A percentile compares a stretch with the other conserved stretches of the same genome.
These are phyloP conservation scores for Meghimatium bilineatum DNA, from an alignment of 2,888 invertebrate species.

Conservation along the genomic window DNA sequence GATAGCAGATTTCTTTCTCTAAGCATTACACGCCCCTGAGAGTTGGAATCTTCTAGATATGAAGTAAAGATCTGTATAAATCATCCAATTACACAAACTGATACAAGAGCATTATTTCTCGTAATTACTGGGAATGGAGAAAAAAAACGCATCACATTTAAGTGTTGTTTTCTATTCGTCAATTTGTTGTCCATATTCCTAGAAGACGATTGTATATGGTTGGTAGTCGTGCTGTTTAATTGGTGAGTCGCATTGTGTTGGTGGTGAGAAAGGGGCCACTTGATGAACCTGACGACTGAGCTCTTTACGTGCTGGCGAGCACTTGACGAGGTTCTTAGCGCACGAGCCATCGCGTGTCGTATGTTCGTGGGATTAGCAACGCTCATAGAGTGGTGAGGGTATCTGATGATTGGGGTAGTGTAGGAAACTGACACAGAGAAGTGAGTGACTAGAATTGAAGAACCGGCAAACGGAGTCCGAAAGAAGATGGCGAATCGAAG, in stretches of 20 bases:
- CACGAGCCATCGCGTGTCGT: slow-evolving; percentile 20
- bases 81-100: too few relatives aligned
- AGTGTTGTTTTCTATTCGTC: background rate
- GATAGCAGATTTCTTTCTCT: too few relatives aligned
- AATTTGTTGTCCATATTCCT: background rate
- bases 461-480: too few relatives aligned
- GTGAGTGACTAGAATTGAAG: too few relatives aligned
- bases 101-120: too few relatives aligned
- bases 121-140: too few relatives aligned
- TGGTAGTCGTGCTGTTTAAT: slow-evolving; percentile 32
- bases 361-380: slow-evolving; percentile 13
- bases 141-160: too few relatives aligned
- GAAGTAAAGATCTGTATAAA: too few relatives aligned
- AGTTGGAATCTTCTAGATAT: too few relatives aligned
- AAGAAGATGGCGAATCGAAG: too few relatives aligned
- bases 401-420: background rate
- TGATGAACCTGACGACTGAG: slow-evolving; percentile 22
- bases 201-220: slow-evolving; percentile 4
- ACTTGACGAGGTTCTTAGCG: slow-evolving; percentile 22
- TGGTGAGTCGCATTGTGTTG: slow-evolving; percentile 39
- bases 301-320: slow-evolving; percentile 14
- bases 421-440: too few relatives aligned
- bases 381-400: background rate
- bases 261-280: slow-evolving; percentile 40
- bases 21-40: too few relatives aligned